Evolutionary conservation across 2,888 invertebrate species (phyloP).

Genomic region (Sesamia inferens): DNA sequence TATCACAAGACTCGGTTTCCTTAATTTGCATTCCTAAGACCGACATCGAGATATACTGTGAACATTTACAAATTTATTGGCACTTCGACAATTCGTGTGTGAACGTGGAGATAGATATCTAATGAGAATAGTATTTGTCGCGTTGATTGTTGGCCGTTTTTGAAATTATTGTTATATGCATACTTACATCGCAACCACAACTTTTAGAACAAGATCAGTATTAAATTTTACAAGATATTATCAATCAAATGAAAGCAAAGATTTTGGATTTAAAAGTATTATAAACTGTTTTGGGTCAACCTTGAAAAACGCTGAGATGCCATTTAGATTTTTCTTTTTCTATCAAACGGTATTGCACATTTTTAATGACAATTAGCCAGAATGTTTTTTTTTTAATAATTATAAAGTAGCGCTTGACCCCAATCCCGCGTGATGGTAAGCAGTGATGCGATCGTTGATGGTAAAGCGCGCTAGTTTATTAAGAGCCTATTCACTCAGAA

Average conservation of each 20-base stretch:
- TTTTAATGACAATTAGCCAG: too few species aligned
- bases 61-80: conserved; percentile 12
- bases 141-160: neutral
- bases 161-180: neutral
- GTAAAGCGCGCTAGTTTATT: too few species aligned
- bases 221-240: neutral
- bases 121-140: neutral
- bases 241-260: neutral
- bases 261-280: too few species aligned
- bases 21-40: conserved; percentile 4
- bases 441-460: too few species aligned
- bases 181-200: too few species aligned
- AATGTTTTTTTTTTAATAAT: too few species aligned
- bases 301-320: too few species aligned
- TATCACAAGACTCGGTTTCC: neutral
- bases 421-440: too few species aligned
- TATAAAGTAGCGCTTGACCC: too few species aligned
- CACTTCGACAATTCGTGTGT: neutral
- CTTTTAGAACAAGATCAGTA: too few species aligned
- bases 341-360: neutral
- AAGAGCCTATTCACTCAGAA: too few species aligned
- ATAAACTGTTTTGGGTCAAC: neutral
- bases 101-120: conserved; percentile 8
- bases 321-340: neutral
- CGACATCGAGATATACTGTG: neutral